Evolutionary conservation across 1,140 invertebrate genomes (phyloP).

Genomic region (Drosophila lacteicornis): DNA sequence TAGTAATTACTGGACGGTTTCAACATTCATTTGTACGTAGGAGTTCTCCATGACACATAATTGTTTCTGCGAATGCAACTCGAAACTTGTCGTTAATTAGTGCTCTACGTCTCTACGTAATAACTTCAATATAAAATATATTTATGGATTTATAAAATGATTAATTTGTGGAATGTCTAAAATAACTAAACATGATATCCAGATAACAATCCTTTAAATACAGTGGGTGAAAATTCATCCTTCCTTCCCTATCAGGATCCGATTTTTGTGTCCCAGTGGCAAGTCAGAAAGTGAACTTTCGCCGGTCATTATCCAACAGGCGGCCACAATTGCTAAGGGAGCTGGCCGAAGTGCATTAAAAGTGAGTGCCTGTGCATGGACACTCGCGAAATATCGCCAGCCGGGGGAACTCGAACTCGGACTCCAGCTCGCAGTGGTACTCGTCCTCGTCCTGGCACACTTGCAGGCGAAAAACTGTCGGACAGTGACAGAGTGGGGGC

Average conservation of each 20-base stretch:
- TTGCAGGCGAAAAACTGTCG: conserved; percentile 10
- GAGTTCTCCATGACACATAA: too few species aligned
- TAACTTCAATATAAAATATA: not conserved
- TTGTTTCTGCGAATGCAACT: not conserved
- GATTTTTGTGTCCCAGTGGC: conserved; percentile 6
- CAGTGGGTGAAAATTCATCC: not conserved
- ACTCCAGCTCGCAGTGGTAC: conserved; percentile 1
- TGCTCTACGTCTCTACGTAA: not conserved
- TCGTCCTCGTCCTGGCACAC: not conserved
- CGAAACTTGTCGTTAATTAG: not conserved
- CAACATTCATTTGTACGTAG: not conserved
- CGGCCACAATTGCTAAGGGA: conserved; percentile 9
- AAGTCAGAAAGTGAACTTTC: conserved; percentile 61
- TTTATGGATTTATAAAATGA: not conserved
- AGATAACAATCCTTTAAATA: not conserved
- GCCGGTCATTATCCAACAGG: conserved; percentile 67
- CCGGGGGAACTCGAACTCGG: not conserved
- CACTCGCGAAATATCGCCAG: conserved; percentile 19
- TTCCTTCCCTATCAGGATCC: not conserved
- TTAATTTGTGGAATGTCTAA: not conserved
- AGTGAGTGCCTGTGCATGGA: conserved; percentile 46
- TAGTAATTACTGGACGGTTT: not conserved
- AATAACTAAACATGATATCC: not conserved
- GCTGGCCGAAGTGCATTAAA: conserved; percentile 39
- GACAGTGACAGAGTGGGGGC: conserved; percentile 34